These are phyloP conservation scores for Smithornis capensis DNA, from an alignment of 2,113 vertebrate genomes.

Conservation along the genomic window DNA sequence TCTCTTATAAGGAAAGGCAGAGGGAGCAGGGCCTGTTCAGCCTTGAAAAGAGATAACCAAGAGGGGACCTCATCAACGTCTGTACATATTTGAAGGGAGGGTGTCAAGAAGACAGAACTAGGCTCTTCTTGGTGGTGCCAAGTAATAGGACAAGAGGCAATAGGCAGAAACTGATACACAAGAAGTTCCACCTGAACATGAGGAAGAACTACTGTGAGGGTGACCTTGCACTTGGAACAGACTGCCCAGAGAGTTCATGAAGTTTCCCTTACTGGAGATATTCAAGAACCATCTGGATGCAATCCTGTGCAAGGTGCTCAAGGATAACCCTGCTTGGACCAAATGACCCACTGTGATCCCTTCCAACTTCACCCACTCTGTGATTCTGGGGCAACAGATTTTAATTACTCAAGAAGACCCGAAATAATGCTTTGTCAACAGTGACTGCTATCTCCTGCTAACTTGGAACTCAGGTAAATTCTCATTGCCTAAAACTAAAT, in stretches of 20 bases:
- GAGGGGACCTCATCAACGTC: not conserved
- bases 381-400: not conserved
- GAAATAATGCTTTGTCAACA: not conserved
- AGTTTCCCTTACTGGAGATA: not conserved
- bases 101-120: not conserved
- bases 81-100: not conserved
- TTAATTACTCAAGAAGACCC: not conserved
- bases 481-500: not conserved
- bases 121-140: not conserved
- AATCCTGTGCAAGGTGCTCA: not conserved
- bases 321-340: not conserved
- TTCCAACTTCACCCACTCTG: not conserved
- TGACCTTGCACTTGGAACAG: accelerated
- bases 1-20: not conserved
- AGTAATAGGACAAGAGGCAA: not conserved
- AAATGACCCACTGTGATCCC: not conserved
- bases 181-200: not conserved
- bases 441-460: not conserved
- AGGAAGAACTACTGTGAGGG: accelerated
- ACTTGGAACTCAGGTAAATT: not conserved
- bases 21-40: not conserved
- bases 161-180: not conserved
- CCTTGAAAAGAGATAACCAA: not conserved
- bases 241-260: not conserved
- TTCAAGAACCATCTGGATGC: not conserved